Base-by-base conservation (phyloP, 2,888 invertebrate species). In the Hypsopygia costalis region DNA sequence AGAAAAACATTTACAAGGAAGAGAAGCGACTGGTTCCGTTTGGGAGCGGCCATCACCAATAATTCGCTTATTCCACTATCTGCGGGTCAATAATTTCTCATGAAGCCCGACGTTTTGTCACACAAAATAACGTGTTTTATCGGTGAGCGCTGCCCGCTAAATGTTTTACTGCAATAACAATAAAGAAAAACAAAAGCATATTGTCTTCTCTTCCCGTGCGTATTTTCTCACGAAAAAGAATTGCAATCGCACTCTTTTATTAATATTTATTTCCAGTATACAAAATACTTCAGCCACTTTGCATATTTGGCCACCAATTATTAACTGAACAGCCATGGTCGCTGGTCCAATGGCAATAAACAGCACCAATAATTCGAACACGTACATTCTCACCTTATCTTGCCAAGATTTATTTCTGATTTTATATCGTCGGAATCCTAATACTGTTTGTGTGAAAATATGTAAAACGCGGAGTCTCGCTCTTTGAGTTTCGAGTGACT, bases 91-190 rank as follows among this genome's bases (percentile, higher is more conserved):
- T 88, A 88, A 73, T 85, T 88, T 87, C 86, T 87, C 88, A 87
- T 87, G 82, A 88, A 86, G 66, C 72, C 62, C 65, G 87, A 85
- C 88, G 65, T 81, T 87, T 87, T 86, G 87, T 88, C 87, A 87
- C 88, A 88, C 87, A 87, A 87, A 88, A 88, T 87, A 85, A 76
- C 71, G 72, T 83, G 81, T 85, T 88, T 88, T 87, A 87, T 86
- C 55, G 74, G 60, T 55, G 67, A 67, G 62, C 63, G 71, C 63
- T 63, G 71, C 69, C 67, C 71, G 75, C 86, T 87, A 86, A 88
- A 87, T 85, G 86, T 78, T 86, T 85, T 78, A 83, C 80, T 72
- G 79, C 74, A 82, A 85, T 87, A 83, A 85, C 82, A 81, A 83
- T 87, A 86, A 87, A 87, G 81, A 88, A 83, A 85, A 80, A 86